Conservation (phyloP, 2,797 vertebrate species). For the Peromyscus eremicus region DNA sequence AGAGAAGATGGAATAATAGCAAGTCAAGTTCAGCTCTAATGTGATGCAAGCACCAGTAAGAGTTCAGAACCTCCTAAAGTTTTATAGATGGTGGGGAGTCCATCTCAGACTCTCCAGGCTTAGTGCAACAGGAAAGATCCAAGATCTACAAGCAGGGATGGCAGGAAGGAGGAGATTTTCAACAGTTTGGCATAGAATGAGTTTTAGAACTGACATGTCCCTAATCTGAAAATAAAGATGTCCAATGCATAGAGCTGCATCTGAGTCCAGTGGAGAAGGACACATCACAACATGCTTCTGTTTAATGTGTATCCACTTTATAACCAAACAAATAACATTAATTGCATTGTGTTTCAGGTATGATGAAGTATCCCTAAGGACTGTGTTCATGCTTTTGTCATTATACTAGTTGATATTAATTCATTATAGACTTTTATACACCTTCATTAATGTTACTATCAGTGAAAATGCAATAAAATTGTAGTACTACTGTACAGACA, state of each 20-base stretch:
- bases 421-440: conserved; percentile 51
- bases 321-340: conserved; percentile 19
- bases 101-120: not conserved
- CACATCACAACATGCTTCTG: not conserved
- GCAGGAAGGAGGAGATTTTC: conserved; percentile 1
- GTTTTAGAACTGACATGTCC: conserved; percentile 17
- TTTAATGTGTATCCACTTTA: conserved; percentile 51
- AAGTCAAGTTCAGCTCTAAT: not conserved
- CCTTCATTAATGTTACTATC: conserved; percentile 53
- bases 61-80: not conserved
- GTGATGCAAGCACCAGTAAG: not conserved
- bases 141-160: not conserved
- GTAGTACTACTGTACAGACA: conserved; percentile 68
- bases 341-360: conserved; percentile 18
- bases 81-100: not conserved
- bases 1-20: not conserved
- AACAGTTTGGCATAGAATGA: conserved; percentile 56
- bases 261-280: not conserved
- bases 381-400: conserved; percentile 39
- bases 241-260: not conserved
- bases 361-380: conserved; percentile 30
- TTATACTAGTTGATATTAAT: conserved; percentile 50
- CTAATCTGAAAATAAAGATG: conserved; percentile 15
- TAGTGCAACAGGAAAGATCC: not conserved
- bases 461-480: conserved; percentile 66